Evolutionary conservation across 2,888 invertebrate species (phyloP).

Genomic region (Drosophila robusta): DNA sequence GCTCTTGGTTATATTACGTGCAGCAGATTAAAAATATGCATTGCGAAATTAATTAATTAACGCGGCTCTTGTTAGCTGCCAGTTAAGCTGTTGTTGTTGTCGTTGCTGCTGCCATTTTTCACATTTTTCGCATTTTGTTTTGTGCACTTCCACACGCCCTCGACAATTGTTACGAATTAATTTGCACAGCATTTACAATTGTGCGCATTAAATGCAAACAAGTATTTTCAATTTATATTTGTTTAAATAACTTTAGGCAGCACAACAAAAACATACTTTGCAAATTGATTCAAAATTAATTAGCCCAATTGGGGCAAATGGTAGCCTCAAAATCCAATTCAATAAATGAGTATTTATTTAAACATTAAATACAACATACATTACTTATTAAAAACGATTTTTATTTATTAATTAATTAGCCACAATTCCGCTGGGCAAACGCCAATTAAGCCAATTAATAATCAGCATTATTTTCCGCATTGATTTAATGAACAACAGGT

Average conservation of each 20-base stretch:
- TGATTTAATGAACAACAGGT: not conserved
- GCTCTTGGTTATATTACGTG: constrained; percentile 27
- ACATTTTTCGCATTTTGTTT: constrained; percentile 9
- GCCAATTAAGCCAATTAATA: not conserved
- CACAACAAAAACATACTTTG: not conserved
- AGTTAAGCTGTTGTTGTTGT: constrained; percentile 19
- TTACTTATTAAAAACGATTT: not conserved
- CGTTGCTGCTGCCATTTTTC: constrained; percentile 3
- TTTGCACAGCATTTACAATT: constrained; percentile 11
- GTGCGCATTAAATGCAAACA: constrained; percentile 13
- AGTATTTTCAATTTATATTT: constrained; percentile 6
- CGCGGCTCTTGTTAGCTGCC: constrained; percentile 41
- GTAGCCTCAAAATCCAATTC: not conserved
- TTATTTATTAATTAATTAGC: not conserved
- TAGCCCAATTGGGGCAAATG: constrained; percentile 18
- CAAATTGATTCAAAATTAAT: constrained; percentile 20
- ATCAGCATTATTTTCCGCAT: not conserved
- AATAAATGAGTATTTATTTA: constrained; percentile 9
- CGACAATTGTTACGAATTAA: constrained; percentile 37
- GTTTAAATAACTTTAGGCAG: not conserved
- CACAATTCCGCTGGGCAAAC: not conserved
- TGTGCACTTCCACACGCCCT: not conserved
- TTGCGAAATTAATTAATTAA: constrained; percentile 72
- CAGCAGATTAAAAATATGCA: constrained; percentile 50
- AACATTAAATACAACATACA: constrained; percentile 3